phyloP scores from a whole-genome alignment of 2,888 invertebrate species.

The Drosophila mettleri region DNA sequence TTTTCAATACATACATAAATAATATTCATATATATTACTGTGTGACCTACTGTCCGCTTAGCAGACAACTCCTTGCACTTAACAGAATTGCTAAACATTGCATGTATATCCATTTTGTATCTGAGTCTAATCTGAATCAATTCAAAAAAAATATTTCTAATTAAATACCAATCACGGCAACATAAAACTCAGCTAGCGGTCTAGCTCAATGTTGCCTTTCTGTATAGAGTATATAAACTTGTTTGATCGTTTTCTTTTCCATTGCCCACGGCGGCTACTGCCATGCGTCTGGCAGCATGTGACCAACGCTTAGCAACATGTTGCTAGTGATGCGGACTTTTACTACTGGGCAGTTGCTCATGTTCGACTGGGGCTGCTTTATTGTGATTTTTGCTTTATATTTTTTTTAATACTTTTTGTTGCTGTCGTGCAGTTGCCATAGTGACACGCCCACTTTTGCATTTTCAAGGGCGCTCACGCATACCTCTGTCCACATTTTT shows the following conservation, averaged over 20 bases:
- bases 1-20: background rate
- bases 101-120: background rate
- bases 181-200: background rate
- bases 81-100: background rate
- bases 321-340: conserved; percentile 33
- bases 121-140: background rate
- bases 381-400: conserved; percentile 32
- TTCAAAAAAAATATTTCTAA: no score
- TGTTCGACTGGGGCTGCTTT: conserved; percentile 27
- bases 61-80: background rate
- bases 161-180: background rate
- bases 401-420: conserved; percentile 1
- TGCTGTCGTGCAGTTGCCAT: conserved; percentile 57
- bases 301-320: conserved; percentile 23
- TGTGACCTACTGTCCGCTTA: background rate
- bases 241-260: conserved; percentile 29
- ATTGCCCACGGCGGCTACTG: conserved; percentile 20
- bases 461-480: conserved; percentile 61
- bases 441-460: conserved; percentile 66
- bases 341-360: conserved; percentile 22
- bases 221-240: conserved; percentile 18
- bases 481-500: conserved; percentile 26
- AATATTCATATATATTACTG: background rate
- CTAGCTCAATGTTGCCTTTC: background rate
- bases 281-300: conserved; percentile 43